phyloP scores from a whole-genome alignment of 2,888 invertebrate species.

The Lithodes maja region DNA sequence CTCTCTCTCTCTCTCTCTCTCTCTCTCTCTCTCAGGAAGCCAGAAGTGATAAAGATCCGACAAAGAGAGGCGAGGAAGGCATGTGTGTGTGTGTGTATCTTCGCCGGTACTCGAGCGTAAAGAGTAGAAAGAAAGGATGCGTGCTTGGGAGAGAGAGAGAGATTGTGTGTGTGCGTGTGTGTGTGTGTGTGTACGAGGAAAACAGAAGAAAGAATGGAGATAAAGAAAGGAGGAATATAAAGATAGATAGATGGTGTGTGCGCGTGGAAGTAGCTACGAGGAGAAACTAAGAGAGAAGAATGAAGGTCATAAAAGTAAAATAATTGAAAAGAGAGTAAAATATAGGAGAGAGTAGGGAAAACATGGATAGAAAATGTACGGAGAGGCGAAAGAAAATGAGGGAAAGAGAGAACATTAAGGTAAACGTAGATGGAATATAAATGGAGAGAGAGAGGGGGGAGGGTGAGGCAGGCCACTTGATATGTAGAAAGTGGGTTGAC shows the following conservation, averaged over 20 bases:
- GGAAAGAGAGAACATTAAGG: not conserved
- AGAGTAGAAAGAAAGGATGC: not conserved
- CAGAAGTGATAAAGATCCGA: too few relatives aligned
- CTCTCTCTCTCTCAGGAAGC: too few relatives aligned
- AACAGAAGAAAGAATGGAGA: not conserved
- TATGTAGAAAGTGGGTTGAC: too few relatives aligned
- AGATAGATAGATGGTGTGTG: not conserved
- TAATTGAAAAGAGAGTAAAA: not conserved
- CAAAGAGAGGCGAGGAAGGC: too few relatives aligned
- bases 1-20: too few relatives aligned
- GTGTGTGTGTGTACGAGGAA: not conserved
- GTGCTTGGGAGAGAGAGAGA: not conserved
- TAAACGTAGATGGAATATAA: not conserved
- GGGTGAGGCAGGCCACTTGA: too few relatives aligned
- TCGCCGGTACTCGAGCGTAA: not conserved
- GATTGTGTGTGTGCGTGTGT: not conserved
- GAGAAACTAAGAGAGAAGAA: not conserved
- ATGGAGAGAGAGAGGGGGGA: not conserved
- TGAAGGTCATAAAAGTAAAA: not conserved
- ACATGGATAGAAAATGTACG: not conserved
- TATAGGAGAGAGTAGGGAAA: not conserved
- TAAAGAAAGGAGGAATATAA: not conserved
- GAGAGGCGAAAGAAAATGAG: not conserved
- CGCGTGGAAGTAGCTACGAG: not conserved
- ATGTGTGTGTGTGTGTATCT: conserved; percentile 4